Base-by-base conservation (phyloP, 2,113 vertebrate genomes). In the Orycteropus afer region DNA sequence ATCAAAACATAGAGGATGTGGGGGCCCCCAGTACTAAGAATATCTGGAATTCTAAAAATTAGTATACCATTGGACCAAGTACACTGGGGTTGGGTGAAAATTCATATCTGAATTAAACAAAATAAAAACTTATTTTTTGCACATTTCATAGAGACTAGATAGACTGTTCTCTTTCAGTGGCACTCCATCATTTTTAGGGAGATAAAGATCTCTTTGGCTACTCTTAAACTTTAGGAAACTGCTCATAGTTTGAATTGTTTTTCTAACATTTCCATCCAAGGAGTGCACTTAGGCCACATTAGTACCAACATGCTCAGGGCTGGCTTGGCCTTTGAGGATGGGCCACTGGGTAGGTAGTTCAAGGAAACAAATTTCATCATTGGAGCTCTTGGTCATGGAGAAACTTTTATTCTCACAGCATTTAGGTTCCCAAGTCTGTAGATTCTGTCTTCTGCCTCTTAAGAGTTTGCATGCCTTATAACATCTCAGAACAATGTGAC, bases 121-220 rank as follows among this genome's bases (percentile, higher is more conserved):
- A 76, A 51, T 57, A 94, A 77, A 97, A 97, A 20, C 2, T 82
- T 94, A 97, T 87, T 97, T 96, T 95, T 87, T 83, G 94, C 81
- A 34, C 93, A 94, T 92, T 96, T 84, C 92, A 89, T 2, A 83
- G 96, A 91, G 81, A 86, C 45, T 78, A 89, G 2, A 83, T 95
- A 91, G 81, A 86, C 45, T 78, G 85, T 2, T 7, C 65, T 65
- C 55, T 96, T 91, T 94, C 96, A 81, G 37, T 86, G 37, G 82
- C 89, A 76, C 7, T 69, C 57, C 63, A 32, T 61, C 29, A 32
- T 23, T 93, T 57, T 37, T 0, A 7, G 9, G 25, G n/a, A 77
- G 67, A 78, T 32, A 29, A 45, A n/a, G 0, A 59, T 74, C 51
- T 55, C 53, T 37, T 9, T 22, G 45, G 53, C 29, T n/a, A 10